Evolutionary conservation across 2,113 vertebrate genomes (phyloP).

Genomic region (Psephotus haematonotus): DNA sequence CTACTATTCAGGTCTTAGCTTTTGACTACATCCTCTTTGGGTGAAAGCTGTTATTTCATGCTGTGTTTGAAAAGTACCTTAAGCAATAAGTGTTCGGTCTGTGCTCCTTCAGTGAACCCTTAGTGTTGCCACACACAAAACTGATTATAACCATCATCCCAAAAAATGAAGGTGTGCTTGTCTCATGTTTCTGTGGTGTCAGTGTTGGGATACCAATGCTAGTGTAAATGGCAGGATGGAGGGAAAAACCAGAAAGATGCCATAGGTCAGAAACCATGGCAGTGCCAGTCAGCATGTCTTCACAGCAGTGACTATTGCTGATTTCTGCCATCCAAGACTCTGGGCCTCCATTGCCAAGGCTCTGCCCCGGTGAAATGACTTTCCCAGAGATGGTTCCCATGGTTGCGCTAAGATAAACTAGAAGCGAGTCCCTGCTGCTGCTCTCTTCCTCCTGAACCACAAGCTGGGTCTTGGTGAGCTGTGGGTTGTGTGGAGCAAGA

Average conservation of each 20-base stretch:
- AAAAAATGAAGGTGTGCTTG: not conserved
- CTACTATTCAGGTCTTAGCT: not conserved
- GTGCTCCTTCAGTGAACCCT: not conserved
- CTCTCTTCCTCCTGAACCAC: slow-evolving; percentile 67
- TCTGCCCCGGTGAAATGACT: not conserved
- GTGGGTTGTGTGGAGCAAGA: slow-evolving; percentile 45
- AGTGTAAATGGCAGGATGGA: not conserved
- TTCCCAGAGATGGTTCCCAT: not conserved
- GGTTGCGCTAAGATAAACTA: not conserved
- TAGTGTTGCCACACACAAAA: not conserved
- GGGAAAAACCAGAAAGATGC: not conserved
- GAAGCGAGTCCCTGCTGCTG: not conserved
- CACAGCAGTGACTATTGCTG: not conserved
- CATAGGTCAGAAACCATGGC: not conserved
- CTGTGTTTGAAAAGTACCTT: not conserved
- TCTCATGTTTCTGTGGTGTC: not conserved
- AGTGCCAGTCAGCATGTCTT: not conserved
- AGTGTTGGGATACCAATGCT: not conserved
- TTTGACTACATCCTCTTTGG: not conserved
- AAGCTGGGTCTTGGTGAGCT: slow-evolving; percentile 60
- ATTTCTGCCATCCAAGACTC: not conserved
- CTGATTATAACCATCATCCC: not conserved
- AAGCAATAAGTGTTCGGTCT: not conserved
- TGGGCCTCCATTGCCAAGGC: not conserved
- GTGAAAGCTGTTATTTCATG: not conserved